Evolutionary conservation across 2,113 vertebrate genomes (phyloP), one percentile per base, ranked within the genome.

Genomic region (Rhea americana): DNA sequence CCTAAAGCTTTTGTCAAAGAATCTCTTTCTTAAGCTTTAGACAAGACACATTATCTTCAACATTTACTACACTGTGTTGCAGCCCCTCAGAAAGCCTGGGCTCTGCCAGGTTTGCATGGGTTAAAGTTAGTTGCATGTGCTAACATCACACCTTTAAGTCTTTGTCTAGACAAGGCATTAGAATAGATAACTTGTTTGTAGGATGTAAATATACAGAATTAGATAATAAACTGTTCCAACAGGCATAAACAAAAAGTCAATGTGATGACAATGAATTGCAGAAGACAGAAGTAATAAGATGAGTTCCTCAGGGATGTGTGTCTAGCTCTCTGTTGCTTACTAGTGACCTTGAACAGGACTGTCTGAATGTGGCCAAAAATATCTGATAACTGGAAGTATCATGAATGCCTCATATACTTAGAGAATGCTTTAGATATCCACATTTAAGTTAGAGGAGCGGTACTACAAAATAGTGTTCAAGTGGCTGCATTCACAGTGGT

Each of bases 1-100:
- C 72, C 65, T 56, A 81, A 82, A 88, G 89, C 85, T 95, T 96
- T 94, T 84, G 85, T 91, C 96, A 96, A 93, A 78, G 39, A 83
- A 1, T 45, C 16, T 74, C 82, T 88, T 96, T 85, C 68, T 71
- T 88, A 83, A 90, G 51, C 68, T 94, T 87, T 65, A 90, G 85
- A 92, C 93, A 94, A 93, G 73, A 68, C 35, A 78, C 43, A 35
- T 83, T 92, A 75, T 43, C 26, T 93, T 93, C 80, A 82, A 86
- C 50, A 75, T 28, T 72, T 15, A 25, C 51, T 83, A 82, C 88
- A 56, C 16, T 81, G 9, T 20, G 56, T 74, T 83, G 56, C 80
- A 90, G 37, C 65, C 51, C 59, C 25, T 20, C 8, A 11, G 39
- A 43, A 43, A 94, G 48, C 43, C 26, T 30, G 61, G 43, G 59